A percentile compares a stretch with the other conserved stretches of the same genome.
Evolutionary conservation across 2,113 vertebrate genomes (phyloP).

Genomic region (Melanotaenia duboulayi): DNA sequence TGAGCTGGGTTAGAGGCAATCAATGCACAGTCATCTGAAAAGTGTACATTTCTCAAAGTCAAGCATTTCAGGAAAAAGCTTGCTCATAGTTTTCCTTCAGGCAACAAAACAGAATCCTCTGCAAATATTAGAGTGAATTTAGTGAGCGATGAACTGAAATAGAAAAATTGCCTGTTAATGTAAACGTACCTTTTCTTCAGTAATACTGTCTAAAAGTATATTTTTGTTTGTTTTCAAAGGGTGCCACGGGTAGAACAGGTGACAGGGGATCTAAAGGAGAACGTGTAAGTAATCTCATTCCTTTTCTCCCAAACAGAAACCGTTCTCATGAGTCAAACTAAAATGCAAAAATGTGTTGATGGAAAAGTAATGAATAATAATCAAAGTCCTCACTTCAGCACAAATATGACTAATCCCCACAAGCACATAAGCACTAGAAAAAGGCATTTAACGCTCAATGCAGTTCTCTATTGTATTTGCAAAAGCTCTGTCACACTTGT

Average conservation of each 20-base stretch:
- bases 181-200: not conserved
- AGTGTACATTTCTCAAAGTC: constrained; percentile 58
- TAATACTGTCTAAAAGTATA: constrained; percentile 16
- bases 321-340: constrained; percentile 33
- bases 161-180: constrained; percentile 7
- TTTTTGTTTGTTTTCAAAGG: constrained; percentile 80
- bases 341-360: constrained; percentile 48
- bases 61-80: constrained; percentile 25
- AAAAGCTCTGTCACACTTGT: constrained; percentile 60
- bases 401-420: constrained; percentile 68
- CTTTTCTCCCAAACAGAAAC: constrained; percentile 27
- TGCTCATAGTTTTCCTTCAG: not conserved
- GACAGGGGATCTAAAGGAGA: constrained; percentile 98
- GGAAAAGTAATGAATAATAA: constrained; percentile 65
- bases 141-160: not conserved
- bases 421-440: constrained; percentile 60
- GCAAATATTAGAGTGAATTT: constrained; percentile 13
- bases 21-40: constrained; percentile 58
- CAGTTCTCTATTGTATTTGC: constrained; percentile 61
- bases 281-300: constrained; percentile 84
- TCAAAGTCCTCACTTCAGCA: constrained; percentile 58
- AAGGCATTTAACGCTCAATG: constrained; percentile 56
- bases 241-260: constrained; percentile 87
- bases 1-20: constrained; percentile 60
- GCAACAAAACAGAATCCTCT: constrained; percentile 14